Percentiles rank a stretch among this genome's conserved stretches.
Conservation (phyloP, 1,140 invertebrate species). For the Zelostemma sp. region DNA sequence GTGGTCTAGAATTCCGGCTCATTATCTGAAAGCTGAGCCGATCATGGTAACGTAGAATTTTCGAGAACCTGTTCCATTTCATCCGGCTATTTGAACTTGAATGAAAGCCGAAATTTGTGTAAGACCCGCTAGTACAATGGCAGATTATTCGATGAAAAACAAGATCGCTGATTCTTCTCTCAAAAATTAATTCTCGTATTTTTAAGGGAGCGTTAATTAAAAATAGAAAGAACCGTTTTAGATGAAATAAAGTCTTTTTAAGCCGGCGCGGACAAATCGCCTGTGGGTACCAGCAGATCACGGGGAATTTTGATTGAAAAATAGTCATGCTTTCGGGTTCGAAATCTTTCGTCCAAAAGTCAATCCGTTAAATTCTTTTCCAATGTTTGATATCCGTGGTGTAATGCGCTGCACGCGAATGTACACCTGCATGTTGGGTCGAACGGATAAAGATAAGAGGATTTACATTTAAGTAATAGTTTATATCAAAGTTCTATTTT, state of each 20-base stretch:
- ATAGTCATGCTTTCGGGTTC: neutral
- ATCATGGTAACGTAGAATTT: neutral
- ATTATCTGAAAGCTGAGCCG: neutral
- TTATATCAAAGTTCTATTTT: neutral
- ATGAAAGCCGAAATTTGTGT: too few species aligned
- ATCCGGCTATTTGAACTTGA: neutral
- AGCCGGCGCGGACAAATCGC: neutral
- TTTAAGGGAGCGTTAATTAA: neutral
- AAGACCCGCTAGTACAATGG: neutral
- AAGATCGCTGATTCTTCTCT: neutral
- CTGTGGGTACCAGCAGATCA: neutral
- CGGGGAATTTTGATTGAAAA: neutral
- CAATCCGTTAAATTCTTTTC: neutral
- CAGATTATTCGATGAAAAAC: neutral
- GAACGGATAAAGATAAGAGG: neutral
- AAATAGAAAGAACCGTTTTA: neutral
- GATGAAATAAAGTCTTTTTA: neutral
- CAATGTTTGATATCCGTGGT: neutral
- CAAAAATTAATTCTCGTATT: too few species aligned
- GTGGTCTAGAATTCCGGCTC: neutral
- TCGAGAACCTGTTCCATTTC: neutral
- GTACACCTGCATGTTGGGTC: neutral
- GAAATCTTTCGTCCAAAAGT: neutral
- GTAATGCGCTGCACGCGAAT: constrained; percentile 1
- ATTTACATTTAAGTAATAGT: neutral